Conservation (phyloP, 1,140 invertebrate genomes). For the Tribolium madens region DNA sequence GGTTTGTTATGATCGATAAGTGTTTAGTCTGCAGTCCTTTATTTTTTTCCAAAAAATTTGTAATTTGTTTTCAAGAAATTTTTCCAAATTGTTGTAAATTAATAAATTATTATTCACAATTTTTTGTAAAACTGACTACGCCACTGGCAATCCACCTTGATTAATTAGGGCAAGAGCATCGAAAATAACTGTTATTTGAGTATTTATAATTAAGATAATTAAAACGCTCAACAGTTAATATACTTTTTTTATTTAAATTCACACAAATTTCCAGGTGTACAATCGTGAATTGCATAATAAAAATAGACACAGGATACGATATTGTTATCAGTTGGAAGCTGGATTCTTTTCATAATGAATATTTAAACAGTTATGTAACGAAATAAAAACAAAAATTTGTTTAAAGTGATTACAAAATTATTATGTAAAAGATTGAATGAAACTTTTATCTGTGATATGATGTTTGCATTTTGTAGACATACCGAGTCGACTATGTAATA, state of each 20-base stretch:
- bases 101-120: not conserved
- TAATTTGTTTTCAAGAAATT: too few species aligned
- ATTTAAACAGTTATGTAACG: not conserved
- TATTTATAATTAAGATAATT: conserved; percentile 12
- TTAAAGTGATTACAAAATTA: too few species aligned
- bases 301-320: not conserved
- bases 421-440: too few species aligned
- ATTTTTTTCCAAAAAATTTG: too few species aligned
- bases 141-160: conserved; percentile 29
- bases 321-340: not conserved
- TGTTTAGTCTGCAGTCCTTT: too few species aligned
- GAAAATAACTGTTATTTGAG: conserved; percentile 28
- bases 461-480: too few species aligned
- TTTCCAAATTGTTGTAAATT: too few species aligned
- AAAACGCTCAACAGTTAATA: not conserved
- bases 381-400: not conserved
- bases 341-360: not conserved
- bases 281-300: not conserved
- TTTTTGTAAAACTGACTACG: not conserved
- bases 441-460: too few species aligned
- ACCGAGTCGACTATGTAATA: too few species aligned
- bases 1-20: too few species aligned
- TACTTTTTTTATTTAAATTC: not conserved
- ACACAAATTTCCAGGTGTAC: conserved; percentile 15
- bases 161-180: conserved; percentile 22